Conservation (phyloP, 2,113 vertebrate species). For the Mesocricetus auratus region DNA sequence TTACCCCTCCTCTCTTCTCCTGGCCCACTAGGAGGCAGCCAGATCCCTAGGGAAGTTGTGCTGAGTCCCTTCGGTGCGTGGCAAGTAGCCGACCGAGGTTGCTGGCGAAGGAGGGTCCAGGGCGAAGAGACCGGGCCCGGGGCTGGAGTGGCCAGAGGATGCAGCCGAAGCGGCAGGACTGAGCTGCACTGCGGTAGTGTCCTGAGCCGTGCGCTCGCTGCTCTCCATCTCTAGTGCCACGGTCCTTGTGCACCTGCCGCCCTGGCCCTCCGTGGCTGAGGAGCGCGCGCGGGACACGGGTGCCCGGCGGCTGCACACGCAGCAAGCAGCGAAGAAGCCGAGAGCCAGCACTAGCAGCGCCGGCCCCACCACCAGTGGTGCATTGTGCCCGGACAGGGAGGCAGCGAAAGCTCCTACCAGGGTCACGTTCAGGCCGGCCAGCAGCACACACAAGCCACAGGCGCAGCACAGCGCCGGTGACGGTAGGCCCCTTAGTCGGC, state of each 20-base stretch:
- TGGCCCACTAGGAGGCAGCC: slow-evolving; percentile 74
- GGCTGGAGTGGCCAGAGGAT: slow-evolving; percentile 91
- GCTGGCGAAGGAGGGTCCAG: slow-evolving; percentile 83
- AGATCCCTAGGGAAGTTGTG: slow-evolving; percentile 88
- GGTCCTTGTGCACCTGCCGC: slow-evolving; percentile 89
- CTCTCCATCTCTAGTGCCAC: slow-evolving; percentile 95
- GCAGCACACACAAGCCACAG: slow-evolving; percentile 96
- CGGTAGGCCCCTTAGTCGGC: slow-evolving; percentile 88
- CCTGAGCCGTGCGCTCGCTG: slow-evolving; percentile 96
- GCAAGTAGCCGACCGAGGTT: slow-evolving; percentile 79
- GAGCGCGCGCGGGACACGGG: slow-evolving; percentile 81
- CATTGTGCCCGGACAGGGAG: slow-evolving; percentile 91
- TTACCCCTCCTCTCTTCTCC: not conserved
- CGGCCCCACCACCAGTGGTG: slow-evolving; percentile 94
- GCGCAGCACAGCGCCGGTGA: slow-evolving; percentile 96
- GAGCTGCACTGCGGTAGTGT: slow-evolving; percentile 95
- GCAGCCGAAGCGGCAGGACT: slow-evolving; percentile 93
- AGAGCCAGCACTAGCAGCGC: slow-evolving; percentile 92
- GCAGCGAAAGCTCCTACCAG: slow-evolving; percentile 95
- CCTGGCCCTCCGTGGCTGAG: slow-evolving; percentile 80
- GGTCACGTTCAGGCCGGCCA: slow-evolving; percentile 98
- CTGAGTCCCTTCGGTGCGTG: slow-evolving; percentile 80
- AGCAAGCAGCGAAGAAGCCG: slow-evolving; percentile 93
- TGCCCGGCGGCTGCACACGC: slow-evolving; percentile 91
- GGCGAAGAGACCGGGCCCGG: slow-evolving; percentile 66